Base-by-base conservation (phyloP, 2,113 vertebrate species). In the Gadus chalcogrammus region DNA sequence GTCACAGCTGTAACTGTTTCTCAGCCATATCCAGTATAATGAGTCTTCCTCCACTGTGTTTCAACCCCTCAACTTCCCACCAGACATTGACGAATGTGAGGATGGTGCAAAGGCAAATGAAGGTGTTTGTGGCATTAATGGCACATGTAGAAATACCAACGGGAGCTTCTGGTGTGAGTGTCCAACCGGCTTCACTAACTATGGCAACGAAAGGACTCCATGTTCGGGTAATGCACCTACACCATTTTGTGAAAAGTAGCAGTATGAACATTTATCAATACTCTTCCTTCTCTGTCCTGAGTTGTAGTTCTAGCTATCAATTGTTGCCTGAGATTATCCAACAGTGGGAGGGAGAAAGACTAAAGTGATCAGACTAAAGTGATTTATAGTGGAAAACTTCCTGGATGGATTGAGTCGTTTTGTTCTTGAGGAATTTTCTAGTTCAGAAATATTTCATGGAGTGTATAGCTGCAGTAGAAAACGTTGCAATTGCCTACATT, bases 1-100 rank as follows among this genome's bases (percentile, higher is more conserved):
- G 55, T 58, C 1, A 20, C 20, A n/a, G 1, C n/a, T 58, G 15
- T 58, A 58, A 58, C 31, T 35, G 31, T 58, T 17, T 58, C 5
- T n/a, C 15, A n/a, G n/a, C 5, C 55, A 13, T 58, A 1, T 58
- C 8, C 8, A 16, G 16, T 61, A 61, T 1, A 24, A 13, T 7
- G 22, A 22, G 60, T 13, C 60, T 3, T 20, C 13, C 53, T 31
- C 6, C 42, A 24, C 15, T 61, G 31, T 64, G 20, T 27, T 22
- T 56, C 15, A 52, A 58, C 24, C 61, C 20, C 18, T 56, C 9
- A 58, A 61, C 65, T 15, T 67, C 42, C 20, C 27, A 52, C 17
- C 78, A 93, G 91, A 91, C 28, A 68, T 85, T 0, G n/a, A 92
- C 65, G 91, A 91, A 81, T 93, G 92, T 62, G 0, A 0, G 0